phyloP scores from a whole-genome alignment of 2,113 vertebrate species.

The Elephas maximus region DNA sequence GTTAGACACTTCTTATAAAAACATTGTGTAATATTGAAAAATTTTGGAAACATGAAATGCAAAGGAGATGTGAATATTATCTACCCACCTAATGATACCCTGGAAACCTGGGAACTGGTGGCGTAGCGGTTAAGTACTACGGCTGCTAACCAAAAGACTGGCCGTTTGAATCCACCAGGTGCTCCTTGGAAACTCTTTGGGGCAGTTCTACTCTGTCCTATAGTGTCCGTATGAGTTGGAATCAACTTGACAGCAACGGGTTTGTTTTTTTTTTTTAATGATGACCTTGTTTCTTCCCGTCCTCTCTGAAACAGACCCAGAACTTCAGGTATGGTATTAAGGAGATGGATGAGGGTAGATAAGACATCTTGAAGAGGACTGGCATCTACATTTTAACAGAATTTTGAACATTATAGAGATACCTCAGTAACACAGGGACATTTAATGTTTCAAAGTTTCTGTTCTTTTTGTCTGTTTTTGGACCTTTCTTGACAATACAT shows the following conservation, averaged over 20 bases:
- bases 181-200: too few species aligned
- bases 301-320: fast-evolving
- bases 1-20: background rate
- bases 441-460: background rate
- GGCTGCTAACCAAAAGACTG: too few species aligned
- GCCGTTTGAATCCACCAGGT: too few species aligned
- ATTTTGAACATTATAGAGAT: background rate
- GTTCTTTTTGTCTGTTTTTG: background rate
- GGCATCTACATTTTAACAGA: background rate
- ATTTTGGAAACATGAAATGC: background rate
- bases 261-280: too few species aligned
- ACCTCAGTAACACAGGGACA: background rate
- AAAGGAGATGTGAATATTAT: background rate
- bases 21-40: background rate
- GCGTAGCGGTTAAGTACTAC: too few species aligned
- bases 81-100: fast-evolving
- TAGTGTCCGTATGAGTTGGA: too few species aligned
- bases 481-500: background rate
- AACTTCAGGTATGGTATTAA: background rate
- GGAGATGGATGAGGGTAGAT: background rate
- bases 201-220: too few species aligned
- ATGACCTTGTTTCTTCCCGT: background rate
- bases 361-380: background rate
- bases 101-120: too few species aligned
- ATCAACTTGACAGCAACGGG: too few species aligned